Evolutionary conservation across 2,113 vertebrate genomes (phyloP).

Genomic region (Siphamia tubifer): DNA sequence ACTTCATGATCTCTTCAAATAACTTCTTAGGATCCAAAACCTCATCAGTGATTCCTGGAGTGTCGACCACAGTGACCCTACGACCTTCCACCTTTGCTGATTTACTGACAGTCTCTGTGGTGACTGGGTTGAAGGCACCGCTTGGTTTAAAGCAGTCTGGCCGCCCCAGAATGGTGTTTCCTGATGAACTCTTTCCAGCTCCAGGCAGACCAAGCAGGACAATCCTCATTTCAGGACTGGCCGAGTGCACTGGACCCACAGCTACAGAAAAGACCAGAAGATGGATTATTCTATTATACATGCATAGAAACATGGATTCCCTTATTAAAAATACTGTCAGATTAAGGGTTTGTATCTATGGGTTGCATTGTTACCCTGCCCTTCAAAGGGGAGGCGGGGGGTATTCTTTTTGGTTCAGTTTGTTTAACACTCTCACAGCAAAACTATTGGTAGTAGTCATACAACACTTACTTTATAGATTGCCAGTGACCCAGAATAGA

Average conservation of each 20-base stretch:
- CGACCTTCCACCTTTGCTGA: background rate
- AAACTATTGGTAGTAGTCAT: too few species aligned
- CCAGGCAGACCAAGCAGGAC: conserved; percentile 2
- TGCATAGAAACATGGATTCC: too few species aligned
- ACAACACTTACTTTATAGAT: too few species aligned
- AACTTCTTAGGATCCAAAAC: background rate
- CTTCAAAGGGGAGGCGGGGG: too few species aligned
- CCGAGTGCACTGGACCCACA: too few species aligned
- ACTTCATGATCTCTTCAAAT: background rate
- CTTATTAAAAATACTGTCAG: too few species aligned
- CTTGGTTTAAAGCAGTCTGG: background rate
- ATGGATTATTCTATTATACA: too few species aligned
- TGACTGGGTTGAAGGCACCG: background rate
- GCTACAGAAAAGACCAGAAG: background rate
- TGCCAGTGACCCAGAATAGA: too few species aligned
- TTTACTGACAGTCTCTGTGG: accelerated
- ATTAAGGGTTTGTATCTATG: too few species aligned
- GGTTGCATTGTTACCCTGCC: too few species aligned
- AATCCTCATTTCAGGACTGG: background rate
- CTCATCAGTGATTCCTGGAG: background rate
- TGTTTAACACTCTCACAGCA: too few species aligned
- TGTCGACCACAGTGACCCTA: background rate
- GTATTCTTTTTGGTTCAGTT: too few species aligned
- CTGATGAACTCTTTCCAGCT: background rate
- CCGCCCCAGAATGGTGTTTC: conserved; percentile 23